These are phyloP conservation scores for Pemphigus obesinymphae DNA, from an alignment of 1,140 invertebrate genomes.

Conservation along the genomic window DNA sequence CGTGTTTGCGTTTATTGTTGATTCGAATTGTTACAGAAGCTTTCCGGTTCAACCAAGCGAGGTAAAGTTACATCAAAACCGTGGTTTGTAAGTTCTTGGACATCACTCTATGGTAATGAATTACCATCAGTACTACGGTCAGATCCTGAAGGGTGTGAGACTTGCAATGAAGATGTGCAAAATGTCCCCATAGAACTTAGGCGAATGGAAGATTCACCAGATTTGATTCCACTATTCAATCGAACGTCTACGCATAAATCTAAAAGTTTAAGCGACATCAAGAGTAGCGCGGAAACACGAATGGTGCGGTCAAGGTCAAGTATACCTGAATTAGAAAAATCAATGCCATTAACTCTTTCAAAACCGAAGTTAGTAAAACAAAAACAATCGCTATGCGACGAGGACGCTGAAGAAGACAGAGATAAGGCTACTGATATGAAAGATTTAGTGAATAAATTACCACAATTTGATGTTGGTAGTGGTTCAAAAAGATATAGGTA, in stretches of 20 bases:
- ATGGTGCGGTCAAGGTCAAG: conserved; percentile 63
- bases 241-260: conserved; percentile 62
- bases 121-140: conserved; percentile 53
- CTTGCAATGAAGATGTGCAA: conserved; percentile 60
- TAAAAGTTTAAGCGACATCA: conserved; percentile 72
- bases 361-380: conserved; percentile 72
- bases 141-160: conserved; percentile 57
- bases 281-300: neutral
- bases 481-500: conserved; percentile 54
- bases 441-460: conserved; percentile 57
- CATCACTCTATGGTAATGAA: conserved; percentile 56
- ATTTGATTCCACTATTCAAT: conserved; percentile 47
- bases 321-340: conserved; percentile 49
- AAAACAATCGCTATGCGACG: conserved; percentile 65
- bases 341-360: conserved; percentile 45
- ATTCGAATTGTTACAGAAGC: conserved; percentile 55
- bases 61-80: conserved; percentile 55
- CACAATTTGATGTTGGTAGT: conserved; percentile 56
- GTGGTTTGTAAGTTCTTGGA: conserved; percentile 77
- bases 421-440: conserved; percentile 64
- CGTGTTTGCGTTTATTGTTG: neutral
- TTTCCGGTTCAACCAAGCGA: conserved; percentile 67
- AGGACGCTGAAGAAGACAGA: conserved; percentile 56
- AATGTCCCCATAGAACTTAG: conserved; percentile 83
- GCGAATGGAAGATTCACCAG: conserved; percentile 68